Evolutionary conservation across 2,888 invertebrate species (phyloP).

Genomic region (Oscheius sp.): DNA sequence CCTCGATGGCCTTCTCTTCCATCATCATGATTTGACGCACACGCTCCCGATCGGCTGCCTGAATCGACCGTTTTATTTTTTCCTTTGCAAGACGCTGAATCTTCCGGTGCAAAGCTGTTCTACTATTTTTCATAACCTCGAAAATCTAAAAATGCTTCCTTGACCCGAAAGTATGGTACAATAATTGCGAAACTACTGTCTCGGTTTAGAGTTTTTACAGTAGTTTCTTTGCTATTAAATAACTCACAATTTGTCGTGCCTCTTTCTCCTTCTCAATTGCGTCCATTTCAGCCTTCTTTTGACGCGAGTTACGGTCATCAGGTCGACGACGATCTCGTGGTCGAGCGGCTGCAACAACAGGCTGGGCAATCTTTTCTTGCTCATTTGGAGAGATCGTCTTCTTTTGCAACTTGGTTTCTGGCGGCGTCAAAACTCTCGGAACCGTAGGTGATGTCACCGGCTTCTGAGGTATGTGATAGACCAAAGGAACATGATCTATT

Average conservation of each 20-base stretch:
- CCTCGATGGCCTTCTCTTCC: constrained; percentile 6
- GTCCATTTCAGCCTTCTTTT: constrained; percentile 21
- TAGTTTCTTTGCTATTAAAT: background rate
- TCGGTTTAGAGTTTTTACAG: no score
- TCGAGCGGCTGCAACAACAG: no score
- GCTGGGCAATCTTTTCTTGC: background rate
- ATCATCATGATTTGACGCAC: constrained; percentile 11
- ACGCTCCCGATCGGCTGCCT: constrained; percentile 20
- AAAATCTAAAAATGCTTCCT: background rate
- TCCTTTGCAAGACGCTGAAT: background rate
- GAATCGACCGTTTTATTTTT: background rate
- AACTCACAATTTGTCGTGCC: constrained; percentile 5
- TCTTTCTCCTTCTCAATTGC: constrained; percentile 15
- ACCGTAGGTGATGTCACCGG: no score
- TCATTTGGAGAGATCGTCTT: background rate
- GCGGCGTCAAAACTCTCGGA: background rate
- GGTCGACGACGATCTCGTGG: background rate
- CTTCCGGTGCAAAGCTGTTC: background rate
- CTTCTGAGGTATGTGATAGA: no score
- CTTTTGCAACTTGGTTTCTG: background rate
- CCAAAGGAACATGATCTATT: no score
- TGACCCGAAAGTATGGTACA: no score
- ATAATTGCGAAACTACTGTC: no score
- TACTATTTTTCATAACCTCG: background rate
- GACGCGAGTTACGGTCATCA: constrained; percentile 3